Evolutionary conservation across 2,797 vertebrate genomes (phyloP), one percentile per base, ranked within the genome.

Genomic region (Rhynchonycteris naso): DNA sequence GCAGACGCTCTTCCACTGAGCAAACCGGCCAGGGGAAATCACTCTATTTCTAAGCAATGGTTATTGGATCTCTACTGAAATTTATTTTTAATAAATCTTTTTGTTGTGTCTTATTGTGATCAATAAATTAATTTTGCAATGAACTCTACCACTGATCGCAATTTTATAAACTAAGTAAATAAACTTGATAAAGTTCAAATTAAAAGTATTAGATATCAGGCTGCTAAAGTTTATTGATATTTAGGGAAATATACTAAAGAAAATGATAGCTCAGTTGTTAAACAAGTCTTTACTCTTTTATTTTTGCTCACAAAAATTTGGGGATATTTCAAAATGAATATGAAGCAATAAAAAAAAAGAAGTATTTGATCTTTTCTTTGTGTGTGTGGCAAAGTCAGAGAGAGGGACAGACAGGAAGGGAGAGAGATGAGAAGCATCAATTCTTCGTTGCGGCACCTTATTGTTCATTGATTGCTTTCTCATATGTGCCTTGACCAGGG

Each of bases 81-180:
- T 74, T 68, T 83, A 43, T 76, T 87, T 87, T 82, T 76, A 94
- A 24, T 85, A 79, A 30, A 66, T 79, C 33, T 95, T 9, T 58
- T 94, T 10, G 50, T 38, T 74, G 52, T 82, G 6, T 33, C 21
- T 65, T 91, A 52, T 81, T 88, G 58, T 88, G 15, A 88, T 65
- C 30, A 72, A 38, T 88, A 21, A 74, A 65, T 63, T 92, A 26
- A 52, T 68, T 63, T 74, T 90, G 65, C 43, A 11, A 84, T 74
- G 50, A 74, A 56, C 65, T 78, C 26, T 52, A 19, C 43, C 58
- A 81, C 16, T 66, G 50, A 78, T 38, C 38, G 21, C 35, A 83
- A 28, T 82, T 90, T 56, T 68, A 28, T 95, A 74, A 88, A 68
- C 16, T 68, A 90, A 63, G 15, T 79, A 93, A 88, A 93, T 87